Conservation (phyloP, 2,888 invertebrate species). For the Bugulina stolonifera region DNA sequence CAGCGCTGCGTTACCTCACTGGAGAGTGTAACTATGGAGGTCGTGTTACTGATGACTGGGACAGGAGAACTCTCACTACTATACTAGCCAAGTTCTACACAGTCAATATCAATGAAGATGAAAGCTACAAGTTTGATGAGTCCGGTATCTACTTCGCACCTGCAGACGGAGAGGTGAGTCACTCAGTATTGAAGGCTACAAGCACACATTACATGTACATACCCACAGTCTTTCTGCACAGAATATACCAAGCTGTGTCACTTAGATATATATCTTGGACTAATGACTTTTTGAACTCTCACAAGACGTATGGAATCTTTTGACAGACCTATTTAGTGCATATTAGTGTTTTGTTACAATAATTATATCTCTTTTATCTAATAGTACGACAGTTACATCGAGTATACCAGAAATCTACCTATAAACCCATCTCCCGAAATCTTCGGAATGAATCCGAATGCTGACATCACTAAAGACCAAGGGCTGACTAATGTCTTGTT, state of each 20-base stretch:
- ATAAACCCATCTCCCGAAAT: constrained; percentile 52
- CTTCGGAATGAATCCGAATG: constrained; percentile 55
- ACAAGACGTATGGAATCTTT: too few relatives aligned
- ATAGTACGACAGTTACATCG: constrained; percentile 53
- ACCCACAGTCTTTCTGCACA: too few relatives aligned
- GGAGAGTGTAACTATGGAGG: constrained; percentile 58
- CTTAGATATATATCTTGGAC: too few relatives aligned
- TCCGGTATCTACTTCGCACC: constrained; percentile 50
- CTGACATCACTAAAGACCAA: constrained; percentile 56
- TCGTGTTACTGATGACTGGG: constrained; percentile 56
- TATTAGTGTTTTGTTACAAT: too few relatives aligned
- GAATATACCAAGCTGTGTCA: too few relatives aligned
- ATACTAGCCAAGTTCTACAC: constrained; percentile 53
- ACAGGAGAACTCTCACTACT: constrained; percentile 55
- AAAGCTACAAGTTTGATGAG: constrained; percentile 51
- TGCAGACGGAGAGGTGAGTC: constrained; percentile 47
- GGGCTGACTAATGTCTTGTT: constrained; percentile 53
- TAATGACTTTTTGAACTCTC: too few relatives aligned
- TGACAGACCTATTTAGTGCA: too few relatives aligned
- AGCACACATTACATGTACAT: too few relatives aligned
- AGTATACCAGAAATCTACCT: constrained; percentile 52
- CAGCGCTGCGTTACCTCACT: constrained; percentile 55
- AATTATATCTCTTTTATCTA: too few relatives aligned
- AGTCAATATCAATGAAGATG: constrained; percentile 40
- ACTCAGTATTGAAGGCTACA: too few relatives aligned